phyloP scores from a whole-genome alignment of 2,888 invertebrate genomes.

The Melanotus villosus region DNA sequence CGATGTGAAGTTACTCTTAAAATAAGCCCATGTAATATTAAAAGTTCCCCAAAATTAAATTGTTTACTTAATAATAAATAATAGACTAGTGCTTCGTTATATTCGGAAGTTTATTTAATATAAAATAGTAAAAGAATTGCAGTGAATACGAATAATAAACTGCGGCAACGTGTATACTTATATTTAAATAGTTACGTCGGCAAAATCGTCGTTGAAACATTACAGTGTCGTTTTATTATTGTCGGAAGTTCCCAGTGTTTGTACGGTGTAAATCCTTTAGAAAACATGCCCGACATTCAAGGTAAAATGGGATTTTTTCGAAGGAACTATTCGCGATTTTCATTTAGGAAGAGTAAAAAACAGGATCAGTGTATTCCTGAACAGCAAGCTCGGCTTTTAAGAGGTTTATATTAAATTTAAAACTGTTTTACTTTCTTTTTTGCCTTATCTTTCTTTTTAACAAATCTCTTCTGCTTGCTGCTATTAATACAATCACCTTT shows the following conservation, averaged over 20 bases:
- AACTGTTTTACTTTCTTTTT: conserved; percentile 7
- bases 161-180: neutral
- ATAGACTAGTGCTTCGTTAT: neutral
- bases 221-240: neutral
- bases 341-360: conserved; percentile 47
- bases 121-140: neutral
- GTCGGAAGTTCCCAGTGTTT: conserved; percentile 23
- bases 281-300: conserved; percentile 35
- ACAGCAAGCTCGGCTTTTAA: conserved; percentile 61
- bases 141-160: conserved; percentile 4
- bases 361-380: conserved; percentile 52
- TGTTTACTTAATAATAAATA: conserved; percentile 5
- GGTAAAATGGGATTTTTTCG: conserved; percentile 51
- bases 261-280: conserved; percentile 2
- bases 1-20: neutral
- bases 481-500: neutral
- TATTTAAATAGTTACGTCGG: neutral
- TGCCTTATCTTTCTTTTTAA: conserved; percentile 26
- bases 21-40: no score
- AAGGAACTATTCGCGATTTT: conserved; percentile 54
- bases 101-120: neutral
- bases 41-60: neutral
- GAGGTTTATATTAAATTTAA: conserved; percentile 54
- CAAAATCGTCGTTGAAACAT: neutral
- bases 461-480: conserved; percentile 15